phyloP scores from a whole-genome alignment of 2,113 vertebrate genomes.

The Bolborhynchus lineola region DNA sequence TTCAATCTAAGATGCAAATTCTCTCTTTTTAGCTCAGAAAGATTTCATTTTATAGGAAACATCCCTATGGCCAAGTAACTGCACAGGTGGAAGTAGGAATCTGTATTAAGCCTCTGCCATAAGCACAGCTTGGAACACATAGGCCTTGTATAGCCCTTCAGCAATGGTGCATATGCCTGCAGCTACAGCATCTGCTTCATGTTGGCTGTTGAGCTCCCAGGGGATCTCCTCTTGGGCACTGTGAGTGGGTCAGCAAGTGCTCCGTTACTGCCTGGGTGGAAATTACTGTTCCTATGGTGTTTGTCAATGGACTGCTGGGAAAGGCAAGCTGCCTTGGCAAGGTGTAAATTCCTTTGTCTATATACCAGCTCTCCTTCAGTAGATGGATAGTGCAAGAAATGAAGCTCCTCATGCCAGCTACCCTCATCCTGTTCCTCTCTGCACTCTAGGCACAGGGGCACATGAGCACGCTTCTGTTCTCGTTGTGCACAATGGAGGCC shows the following conservation, averaged over 20 bases:
- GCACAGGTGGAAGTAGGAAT: background rate
- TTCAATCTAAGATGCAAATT: background rate
- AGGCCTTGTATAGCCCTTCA: background rate
- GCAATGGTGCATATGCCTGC: too few relatives aligned
- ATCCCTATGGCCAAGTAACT: background rate
- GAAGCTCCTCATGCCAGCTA: background rate
- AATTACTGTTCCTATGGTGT: background rate
- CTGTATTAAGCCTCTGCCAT: fast-evolving
- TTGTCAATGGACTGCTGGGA: background rate
- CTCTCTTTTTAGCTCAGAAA: background rate
- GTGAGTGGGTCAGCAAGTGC: background rate
- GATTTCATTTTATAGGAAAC: background rate
- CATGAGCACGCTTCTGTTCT: background rate
- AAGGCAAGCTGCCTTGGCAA: background rate
- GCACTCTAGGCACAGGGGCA: background rate
- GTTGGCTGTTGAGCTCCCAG: background rate
- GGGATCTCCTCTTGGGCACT: background rate
- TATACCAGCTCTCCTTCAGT: background rate
- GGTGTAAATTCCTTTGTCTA: background rate
- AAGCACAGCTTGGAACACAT: fast-evolving
- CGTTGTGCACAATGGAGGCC: background rate
- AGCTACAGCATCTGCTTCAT: background rate
- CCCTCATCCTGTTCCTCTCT: background rate
- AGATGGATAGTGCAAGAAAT: background rate
- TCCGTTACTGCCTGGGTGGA: background rate